Evolutionary conservation across 2,888 invertebrate species (phyloP), one percentile per base, ranked within the genome.

Genomic region (Callosobruchus maculatus): DNA sequence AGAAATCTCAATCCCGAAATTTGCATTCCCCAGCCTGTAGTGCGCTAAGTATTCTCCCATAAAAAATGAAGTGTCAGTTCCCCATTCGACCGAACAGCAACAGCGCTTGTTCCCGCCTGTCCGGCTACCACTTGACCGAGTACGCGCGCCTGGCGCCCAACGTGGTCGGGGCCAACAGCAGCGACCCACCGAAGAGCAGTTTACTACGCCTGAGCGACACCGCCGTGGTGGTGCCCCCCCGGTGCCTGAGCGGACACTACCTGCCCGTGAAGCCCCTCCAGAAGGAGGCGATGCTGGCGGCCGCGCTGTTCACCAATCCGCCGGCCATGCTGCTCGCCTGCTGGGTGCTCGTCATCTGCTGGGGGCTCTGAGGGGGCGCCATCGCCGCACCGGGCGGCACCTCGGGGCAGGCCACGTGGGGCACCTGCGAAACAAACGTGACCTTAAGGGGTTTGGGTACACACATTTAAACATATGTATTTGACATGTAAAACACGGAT

Each of bases 211-310:
- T 49, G 49, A 49, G 49, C 1, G 49, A 49, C 49, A 49, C 30
- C 30, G 30, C 9, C 30, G 30, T 49, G 49, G 5, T 1, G 49
- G 49, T 13, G 49, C 13, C 7, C 9, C 18, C 49, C 13, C 49
- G 9, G 49, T 18, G 49, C 49, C 49, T 49, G 5, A 49, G 49
- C 49, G 49, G 49, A 18, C 5, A 85, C 84, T 86, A 86, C 83
- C 86, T 86, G 74, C 86, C 84, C 21, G 92, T 92, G 90, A 92
- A 92, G 9, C 92, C 93, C 80, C 94, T 91, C 92, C 95, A 94
- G 83, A 96, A 90, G 74, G 95, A 95, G 70, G 93, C 93, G 79
- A 96, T 89, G 78, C 95, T 93, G 74, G 95, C 94, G 72, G 95
- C 95, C 26, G 95, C 94, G 81, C 95, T 94, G 74, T 93, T 93